Evolutionary conservation across 2,797 vertebrate species (phyloP).

Genomic region (Muscicapa comitata): DNA sequence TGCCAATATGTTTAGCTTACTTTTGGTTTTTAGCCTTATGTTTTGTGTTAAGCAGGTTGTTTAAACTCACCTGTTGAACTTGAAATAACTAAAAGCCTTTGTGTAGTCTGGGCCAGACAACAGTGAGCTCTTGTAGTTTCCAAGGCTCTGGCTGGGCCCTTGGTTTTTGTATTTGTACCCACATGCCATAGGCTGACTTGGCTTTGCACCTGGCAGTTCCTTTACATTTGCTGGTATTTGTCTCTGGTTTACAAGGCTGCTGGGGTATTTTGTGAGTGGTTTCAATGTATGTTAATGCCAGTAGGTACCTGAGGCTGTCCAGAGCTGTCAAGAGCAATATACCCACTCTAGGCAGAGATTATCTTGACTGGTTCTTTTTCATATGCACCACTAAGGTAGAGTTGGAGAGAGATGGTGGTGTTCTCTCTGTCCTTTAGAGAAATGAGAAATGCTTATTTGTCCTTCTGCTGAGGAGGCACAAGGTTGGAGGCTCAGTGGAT

Average conservation of each 20-base stretch:
- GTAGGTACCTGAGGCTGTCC: neutral
- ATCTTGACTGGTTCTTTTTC: neutral
- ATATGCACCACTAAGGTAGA: neutral
- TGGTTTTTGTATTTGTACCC: neutral
- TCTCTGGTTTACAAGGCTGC: neutral
- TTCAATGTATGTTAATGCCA: neutral
- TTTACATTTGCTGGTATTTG: neutral
- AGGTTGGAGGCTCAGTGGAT: neutral
- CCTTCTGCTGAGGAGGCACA: neutral
- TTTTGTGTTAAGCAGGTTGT: slow-evolving; percentile 48
- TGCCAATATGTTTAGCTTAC: slow-evolving; percentile 65
- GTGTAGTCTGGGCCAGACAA: neutral
- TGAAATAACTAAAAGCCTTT: neutral
- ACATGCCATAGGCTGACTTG: neutral
- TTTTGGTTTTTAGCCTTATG: slow-evolving; percentile 59
- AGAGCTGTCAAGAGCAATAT: neutral
- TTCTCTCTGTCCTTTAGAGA: neutral
- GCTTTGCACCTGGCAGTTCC: neutral
- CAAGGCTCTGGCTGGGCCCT: neutral
- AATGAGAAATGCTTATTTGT: neutral
- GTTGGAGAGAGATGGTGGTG: neutral
- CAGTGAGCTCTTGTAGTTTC: neutral
- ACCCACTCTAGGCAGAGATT: neutral
- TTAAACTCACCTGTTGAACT: slow-evolving; percentile 51
- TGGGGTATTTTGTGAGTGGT: neutral